Conservation (phyloP, 2,888 invertebrate species). For the Spisula subtruncata region DNA sequence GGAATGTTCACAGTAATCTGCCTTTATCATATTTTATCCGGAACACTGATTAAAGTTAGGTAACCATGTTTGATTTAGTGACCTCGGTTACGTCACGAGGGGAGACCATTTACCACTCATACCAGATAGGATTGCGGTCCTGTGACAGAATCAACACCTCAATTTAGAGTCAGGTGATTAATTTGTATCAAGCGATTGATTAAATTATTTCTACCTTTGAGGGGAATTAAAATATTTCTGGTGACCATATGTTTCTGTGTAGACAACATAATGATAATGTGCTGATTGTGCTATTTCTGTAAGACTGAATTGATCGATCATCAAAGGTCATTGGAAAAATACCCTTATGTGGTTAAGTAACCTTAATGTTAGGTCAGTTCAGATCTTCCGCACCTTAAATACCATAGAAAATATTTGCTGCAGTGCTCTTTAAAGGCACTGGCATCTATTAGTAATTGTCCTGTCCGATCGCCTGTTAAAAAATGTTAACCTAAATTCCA, state of each 20-base stretch:
- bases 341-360: too few species aligned
- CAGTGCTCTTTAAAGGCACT: too few species aligned
- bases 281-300: not conserved
- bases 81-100: not conserved
- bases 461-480: too few species aligned
- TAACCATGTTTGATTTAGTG: conserved; percentile 3
- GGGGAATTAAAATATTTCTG: not conserved
- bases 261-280: not conserved
- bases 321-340: not conserved
- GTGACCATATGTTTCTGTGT: conserved; percentile 8
- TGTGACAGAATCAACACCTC: not conserved
- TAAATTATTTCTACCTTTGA: conserved; percentile 4
- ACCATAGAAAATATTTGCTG: too few species aligned
- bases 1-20: not conserved
- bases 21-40: not conserved
- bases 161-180: not conserved
- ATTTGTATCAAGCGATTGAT: not conserved
- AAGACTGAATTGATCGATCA: not conserved
- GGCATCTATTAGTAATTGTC: too few species aligned
- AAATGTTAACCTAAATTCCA: too few species aligned
- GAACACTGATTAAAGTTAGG: not conserved
- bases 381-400: not conserved
- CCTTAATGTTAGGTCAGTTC: too few species aligned
- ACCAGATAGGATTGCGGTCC: not conserved
- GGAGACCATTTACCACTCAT: not conserved